These are phyloP conservation scores for Lutjanus argentimaculatus DNA, from an alignment of 2,797 vertebrate species.

Conservation along the genomic window DNA sequence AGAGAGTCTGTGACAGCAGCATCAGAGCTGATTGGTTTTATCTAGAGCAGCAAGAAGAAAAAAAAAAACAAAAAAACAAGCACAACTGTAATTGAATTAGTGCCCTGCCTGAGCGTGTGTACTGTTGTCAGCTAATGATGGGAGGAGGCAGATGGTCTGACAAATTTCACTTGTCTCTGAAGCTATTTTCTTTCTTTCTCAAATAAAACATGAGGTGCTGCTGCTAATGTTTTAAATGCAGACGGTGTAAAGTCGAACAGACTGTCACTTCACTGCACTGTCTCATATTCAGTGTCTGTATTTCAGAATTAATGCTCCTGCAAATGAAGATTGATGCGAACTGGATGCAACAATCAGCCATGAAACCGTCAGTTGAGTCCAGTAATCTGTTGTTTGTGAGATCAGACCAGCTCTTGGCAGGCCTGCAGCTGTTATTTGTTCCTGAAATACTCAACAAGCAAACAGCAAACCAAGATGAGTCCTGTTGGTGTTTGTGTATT, in stretches of 20 bases:
- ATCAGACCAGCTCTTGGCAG: not conserved
- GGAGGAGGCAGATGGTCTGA: slow-evolving; percentile 6
- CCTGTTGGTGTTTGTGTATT: not conserved
- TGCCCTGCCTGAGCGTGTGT: not conserved
- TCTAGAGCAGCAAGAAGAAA: slow-evolving; percentile 16
- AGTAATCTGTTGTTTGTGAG: not conserved
- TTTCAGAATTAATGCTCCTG: not conserved
- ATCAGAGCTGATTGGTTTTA: slow-evolving; percentile 26
- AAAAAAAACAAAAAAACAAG: not conserved
- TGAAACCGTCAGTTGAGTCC: not conserved
- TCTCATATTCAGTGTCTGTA: not conserved
- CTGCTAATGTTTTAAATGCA: not conserved
- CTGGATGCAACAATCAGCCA: too few relatives aligned
- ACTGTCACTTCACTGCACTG: not conserved
- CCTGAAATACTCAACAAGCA: not conserved
- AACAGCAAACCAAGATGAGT: not conserved
- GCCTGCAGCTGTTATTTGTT: not conserved
- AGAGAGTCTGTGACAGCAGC: slow-evolving; percentile 26
- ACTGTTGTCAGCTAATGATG: slow-evolving; percentile 17
- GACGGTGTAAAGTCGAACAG: too few relatives aligned
- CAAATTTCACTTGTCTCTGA: not conserved
- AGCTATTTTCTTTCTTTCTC: not conserved
- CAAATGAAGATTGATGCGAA: too few relatives aligned
- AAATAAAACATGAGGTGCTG: not conserved
- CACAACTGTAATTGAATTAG: slow-evolving; percentile 28